A percentile compares a stretch with the other conserved stretches of the same genome.
These are phyloP conservation scores for Pitta sordida DNA, from an alignment of 2,113 vertebrate species.

Conservation along the genomic window DNA sequence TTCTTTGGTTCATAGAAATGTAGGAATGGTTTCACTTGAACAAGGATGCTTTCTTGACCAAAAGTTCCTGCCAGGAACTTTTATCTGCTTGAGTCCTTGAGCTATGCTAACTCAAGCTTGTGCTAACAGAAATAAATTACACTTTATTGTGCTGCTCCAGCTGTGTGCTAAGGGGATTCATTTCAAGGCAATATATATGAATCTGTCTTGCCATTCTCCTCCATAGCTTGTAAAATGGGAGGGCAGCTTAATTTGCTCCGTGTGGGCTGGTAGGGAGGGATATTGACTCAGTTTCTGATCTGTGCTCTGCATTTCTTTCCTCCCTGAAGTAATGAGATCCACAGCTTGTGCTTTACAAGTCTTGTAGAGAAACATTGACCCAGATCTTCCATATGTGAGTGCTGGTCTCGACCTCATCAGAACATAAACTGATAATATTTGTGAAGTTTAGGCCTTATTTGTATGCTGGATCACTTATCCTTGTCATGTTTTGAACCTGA, in stretches of 20 bases:
- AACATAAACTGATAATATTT: neutral
- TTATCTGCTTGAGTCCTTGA: neutral
- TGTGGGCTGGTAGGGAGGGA: neutral
- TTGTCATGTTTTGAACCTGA: neutral
- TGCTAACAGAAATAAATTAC: neutral
- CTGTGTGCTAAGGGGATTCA: neutral
- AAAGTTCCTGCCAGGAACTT: neutral
- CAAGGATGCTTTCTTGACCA: neutral
- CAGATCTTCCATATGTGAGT: neutral
- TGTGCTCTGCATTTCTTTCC: neutral
- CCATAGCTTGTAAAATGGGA: neutral
- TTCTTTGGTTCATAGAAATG: neutral
- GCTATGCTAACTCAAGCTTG: neutral
- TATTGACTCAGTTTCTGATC: neutral
- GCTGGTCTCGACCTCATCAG: neutral
- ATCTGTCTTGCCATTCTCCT: neutral
- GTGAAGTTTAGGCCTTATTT: neutral
- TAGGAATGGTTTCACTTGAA: neutral
- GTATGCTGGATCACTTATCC: neutral
- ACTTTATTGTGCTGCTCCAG: neutral
- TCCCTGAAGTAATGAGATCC: neutral
- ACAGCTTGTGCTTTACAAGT: neutral
- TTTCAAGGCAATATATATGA: neutral
- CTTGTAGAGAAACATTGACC: neutral
- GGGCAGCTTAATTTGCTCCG: neutral